Base-by-base conservation (phyloP, 2,888 invertebrate species). In the Hoplodrina ambigua region DNA sequence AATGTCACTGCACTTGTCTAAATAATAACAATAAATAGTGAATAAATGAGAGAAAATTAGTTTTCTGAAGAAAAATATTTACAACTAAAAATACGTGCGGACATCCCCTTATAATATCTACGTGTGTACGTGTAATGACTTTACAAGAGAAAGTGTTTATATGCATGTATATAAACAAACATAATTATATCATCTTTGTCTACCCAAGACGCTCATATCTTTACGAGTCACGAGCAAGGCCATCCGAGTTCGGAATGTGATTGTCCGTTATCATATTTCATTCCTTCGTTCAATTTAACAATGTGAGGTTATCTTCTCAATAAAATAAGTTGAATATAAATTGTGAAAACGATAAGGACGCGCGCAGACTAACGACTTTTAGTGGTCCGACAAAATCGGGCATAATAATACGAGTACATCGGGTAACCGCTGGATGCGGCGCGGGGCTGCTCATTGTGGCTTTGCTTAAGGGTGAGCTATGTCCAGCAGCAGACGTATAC, bases 211-310 rank as follows among this genome's bases (percentile, higher is more conserved):
- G 33, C 37, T 68, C 65, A 1, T 78, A 73, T 84, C 72, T 84
- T 60, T 61, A 75, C 56, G 53, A 72, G 30, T 63, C 55, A 33
- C 64, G 65, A 50, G 69, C 72, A 79, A 84, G 83, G 85, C 69
- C 78, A 72, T 69, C 25, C 46, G 30, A 75, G 53, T 75, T 66
- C 13, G 66, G 66, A 67, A 75, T 82, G 75, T 80, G 79, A 83
- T 82, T 80, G 78, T 73, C 82, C 80, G 76, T 73, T 65, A 79
- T 83, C 82, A 81, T 82, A 84, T 78, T 68, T 72, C 69, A 72
- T 80, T 80, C 69, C 78, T 64, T 70, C 72, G 68, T 81, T 81
- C 74, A 83, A 79, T 84, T 80, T 71, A 82, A 71, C 66, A 64
- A 58, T 64, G 25, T 78, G 52, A 61, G 60, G 66, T 64, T 78